Evolutionary conservation across 1,140 invertebrate genomes (phyloP).

Genomic region (Zaprionus africanus): DNA sequence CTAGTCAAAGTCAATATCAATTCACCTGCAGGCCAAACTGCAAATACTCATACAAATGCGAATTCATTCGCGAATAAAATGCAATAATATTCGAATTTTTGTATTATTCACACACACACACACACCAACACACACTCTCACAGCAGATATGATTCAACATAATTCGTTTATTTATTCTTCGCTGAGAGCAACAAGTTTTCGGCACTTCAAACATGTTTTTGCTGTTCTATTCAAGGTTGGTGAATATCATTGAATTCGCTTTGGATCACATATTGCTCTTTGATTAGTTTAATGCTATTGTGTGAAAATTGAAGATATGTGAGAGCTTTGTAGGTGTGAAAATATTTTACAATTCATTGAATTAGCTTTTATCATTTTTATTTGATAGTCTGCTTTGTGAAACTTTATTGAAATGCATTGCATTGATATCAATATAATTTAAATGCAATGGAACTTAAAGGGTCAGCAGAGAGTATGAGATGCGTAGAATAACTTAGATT

Average conservation of each 20-base stretch:
- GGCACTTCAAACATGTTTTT: conserved; percentile 2
- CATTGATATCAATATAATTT: no score
- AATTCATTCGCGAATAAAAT: background rate
- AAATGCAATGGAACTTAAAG: no score
- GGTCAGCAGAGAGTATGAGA: no score
- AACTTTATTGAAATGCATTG: background rate
- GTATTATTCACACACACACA: background rate
- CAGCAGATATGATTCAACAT: no score
- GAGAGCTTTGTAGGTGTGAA: background rate
- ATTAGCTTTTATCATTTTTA: background rate
- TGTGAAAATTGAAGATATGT: background rate
- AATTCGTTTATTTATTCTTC: background rate
- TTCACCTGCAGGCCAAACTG: conserved; percentile 39
- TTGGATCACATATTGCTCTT: background rate
- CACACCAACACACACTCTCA: no score
- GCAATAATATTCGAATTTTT: conserved; percentile 9
- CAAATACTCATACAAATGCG: conserved; percentile 13
- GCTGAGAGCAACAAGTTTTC: conserved; percentile 9
- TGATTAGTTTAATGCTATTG: background rate
- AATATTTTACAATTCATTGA: background rate
- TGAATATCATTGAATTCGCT: background rate
- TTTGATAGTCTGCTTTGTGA: background rate
- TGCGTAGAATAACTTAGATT: no score
- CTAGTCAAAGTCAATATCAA: conserved; percentile 46
- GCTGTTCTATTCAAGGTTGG: background rate